These are phyloP conservation scores for Passerina amoena DNA, from an alignment of 2,113 vertebrate genomes.

Conservation along the genomic window DNA sequence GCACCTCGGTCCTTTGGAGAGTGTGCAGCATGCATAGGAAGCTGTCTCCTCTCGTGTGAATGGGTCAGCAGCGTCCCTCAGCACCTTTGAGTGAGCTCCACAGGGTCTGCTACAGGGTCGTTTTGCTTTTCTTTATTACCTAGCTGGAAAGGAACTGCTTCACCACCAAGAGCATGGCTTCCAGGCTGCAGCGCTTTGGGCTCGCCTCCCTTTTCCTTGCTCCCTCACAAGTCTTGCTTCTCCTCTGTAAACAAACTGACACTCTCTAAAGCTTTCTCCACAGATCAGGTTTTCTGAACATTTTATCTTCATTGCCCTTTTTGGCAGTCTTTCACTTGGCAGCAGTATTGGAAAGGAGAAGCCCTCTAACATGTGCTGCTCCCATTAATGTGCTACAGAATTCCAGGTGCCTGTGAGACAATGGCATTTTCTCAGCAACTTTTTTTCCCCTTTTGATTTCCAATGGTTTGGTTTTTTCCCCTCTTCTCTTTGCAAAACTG, in stretches of 20 bases:
- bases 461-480: not conserved
- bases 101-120: rapidly evolving
- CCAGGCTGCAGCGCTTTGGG: not conserved
- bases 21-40: rapidly evolving
- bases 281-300: not conserved
- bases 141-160: not conserved
- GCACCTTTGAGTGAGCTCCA: rapidly evolving
- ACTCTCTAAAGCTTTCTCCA: rapidly evolving
- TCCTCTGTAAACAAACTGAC: not conserved
- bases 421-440: not conserved
- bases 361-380: rapidly evolving
- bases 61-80: not conserved
- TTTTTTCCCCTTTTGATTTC: not conserved
- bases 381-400: rapidly evolving
- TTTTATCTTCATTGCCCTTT: not conserved
- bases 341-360: not conserved
- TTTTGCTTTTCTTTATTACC: not conserved
- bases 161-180: rapidly evolving
- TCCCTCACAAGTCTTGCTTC: rapidly evolving
- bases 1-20: not conserved
- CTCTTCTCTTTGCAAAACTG: not conserved
- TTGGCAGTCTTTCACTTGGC: not conserved
- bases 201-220: not conserved
- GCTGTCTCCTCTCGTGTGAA: rapidly evolving
- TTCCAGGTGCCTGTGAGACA: not conserved